Evolutionary conservation across 2,888 invertebrate genomes (phyloP).

Genomic region (Oeneis ivallda): DNA sequence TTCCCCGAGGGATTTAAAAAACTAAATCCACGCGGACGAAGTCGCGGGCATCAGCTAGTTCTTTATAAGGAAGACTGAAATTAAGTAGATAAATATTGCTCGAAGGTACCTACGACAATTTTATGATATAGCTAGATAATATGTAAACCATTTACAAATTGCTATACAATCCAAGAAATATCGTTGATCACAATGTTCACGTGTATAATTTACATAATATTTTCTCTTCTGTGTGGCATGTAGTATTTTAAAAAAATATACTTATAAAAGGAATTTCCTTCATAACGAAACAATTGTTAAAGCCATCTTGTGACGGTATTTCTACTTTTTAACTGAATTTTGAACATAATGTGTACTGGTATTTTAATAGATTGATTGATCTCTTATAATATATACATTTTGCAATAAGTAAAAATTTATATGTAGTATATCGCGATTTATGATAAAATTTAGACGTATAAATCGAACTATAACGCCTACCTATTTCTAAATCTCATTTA

Average conservation of each 20-base stretch:
- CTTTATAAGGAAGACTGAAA: too few species aligned
- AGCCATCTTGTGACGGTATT: conserved; percentile 5
- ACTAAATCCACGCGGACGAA: too few species aligned
- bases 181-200: conserved; percentile 2
- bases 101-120: background rate
- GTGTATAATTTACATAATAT: conserved; percentile 4
- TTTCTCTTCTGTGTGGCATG: background rate
- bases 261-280: background rate
- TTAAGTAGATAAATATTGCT: background rate
- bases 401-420: too few species aligned
- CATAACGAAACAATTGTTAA: conserved; percentile 14
- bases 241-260: background rate
- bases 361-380: too few species aligned
- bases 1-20: too few species aligned
- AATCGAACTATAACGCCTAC: too few species aligned
- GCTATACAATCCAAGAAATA: background rate
- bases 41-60: too few species aligned
- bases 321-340: background rate
- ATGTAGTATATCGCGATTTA: too few species aligned
- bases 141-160: background rate
- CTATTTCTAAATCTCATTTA: too few species aligned
- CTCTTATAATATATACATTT: too few species aligned
- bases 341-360: too few species aligned
- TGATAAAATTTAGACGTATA: too few species aligned
- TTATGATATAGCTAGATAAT: background rate